Conservation (phyloP, 2,113 vertebrate species). For the Bagarius yarrelli region DNA sequence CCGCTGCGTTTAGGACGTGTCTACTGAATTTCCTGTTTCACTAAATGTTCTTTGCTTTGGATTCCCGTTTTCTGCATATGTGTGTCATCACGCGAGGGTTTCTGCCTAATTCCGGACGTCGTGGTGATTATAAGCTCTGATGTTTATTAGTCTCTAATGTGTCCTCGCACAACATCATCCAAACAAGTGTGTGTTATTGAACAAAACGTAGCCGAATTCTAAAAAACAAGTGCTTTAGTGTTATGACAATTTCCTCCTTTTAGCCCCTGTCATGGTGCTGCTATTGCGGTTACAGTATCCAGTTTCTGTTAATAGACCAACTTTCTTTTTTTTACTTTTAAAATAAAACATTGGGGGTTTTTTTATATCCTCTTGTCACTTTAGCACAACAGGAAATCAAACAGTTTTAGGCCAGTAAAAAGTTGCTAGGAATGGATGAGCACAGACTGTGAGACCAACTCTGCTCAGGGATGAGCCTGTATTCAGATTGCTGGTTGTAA, state of each 20-base stretch:
- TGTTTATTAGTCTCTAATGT: background rate
- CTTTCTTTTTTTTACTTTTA: too few relatives aligned
- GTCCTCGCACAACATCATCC: background rate
- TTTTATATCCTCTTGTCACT: too few relatives aligned
- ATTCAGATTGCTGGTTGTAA: too few relatives aligned
- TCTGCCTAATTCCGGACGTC: background rate
- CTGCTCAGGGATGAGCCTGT: too few relatives aligned
- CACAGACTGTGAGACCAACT: too few relatives aligned
- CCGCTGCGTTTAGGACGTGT: background rate
- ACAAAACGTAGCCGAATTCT: background rate
- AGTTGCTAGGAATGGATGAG: too few relatives aligned
- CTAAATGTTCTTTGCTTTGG: slow-evolving; percentile 5
- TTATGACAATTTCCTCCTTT: slow-evolving; percentile 1
- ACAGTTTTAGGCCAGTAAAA: too few relatives aligned
- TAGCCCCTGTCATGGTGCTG: background rate
- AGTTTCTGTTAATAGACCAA: too few relatives aligned
- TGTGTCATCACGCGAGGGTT: background rate
- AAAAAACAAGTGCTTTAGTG: background rate
- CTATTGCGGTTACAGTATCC: background rate
- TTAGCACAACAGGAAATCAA: too few relatives aligned
- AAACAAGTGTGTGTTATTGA: background rate
- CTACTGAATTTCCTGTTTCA: slow-evolving; percentile 31
- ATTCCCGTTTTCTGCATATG: slow-evolving; percentile 7
- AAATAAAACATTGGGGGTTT: too few relatives aligned
- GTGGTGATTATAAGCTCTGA: background rate